Evolutionary conservation across 2,113 vertebrate genomes (phyloP).

Genomic region (Bothrops jararaca): DNA sequence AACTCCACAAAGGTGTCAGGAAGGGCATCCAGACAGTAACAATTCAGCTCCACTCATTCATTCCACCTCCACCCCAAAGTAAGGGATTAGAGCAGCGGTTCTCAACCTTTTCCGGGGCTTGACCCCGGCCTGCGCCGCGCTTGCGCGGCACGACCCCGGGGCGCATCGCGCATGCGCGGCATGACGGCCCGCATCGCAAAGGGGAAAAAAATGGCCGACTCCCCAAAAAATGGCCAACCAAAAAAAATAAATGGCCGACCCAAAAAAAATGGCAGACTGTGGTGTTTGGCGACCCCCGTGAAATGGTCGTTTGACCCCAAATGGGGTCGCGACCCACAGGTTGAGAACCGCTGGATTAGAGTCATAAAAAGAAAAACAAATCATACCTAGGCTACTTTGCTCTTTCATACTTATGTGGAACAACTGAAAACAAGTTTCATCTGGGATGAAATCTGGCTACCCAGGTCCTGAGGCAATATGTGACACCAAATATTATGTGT

Average conservation of each 20-base stretch:
- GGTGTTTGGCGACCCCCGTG: too few species aligned
- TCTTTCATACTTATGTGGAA: neutral
- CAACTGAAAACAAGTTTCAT: neutral
- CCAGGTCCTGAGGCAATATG: neutral
- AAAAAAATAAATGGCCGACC: too few species aligned
- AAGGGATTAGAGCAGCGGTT: neutral
- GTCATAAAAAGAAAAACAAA: neutral
- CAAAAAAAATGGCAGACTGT: too few species aligned
- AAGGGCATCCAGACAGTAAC: neutral
- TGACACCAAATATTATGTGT: neutral
- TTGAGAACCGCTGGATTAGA: neutral
- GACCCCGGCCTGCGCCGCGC: too few species aligned
- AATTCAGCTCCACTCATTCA: neutral
- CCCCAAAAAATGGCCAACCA: too few species aligned
- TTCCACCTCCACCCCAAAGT: neutral
- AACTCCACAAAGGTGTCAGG: neutral
- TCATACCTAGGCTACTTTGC: neutral
- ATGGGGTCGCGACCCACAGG: too few species aligned
- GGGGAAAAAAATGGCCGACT: too few species aligned
- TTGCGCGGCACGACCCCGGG: too few species aligned
- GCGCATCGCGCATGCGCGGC: too few species aligned
- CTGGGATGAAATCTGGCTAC: neutral
- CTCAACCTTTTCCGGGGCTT: too few species aligned
- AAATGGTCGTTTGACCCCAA: too few species aligned
- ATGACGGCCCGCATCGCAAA: too few species aligned